A percentile compares a stretch with the other conserved stretches of the same genome.
Conservation (phyloP, 2,113 vertebrate genomes). For the Myrmecophaga tridactyla region DNA sequence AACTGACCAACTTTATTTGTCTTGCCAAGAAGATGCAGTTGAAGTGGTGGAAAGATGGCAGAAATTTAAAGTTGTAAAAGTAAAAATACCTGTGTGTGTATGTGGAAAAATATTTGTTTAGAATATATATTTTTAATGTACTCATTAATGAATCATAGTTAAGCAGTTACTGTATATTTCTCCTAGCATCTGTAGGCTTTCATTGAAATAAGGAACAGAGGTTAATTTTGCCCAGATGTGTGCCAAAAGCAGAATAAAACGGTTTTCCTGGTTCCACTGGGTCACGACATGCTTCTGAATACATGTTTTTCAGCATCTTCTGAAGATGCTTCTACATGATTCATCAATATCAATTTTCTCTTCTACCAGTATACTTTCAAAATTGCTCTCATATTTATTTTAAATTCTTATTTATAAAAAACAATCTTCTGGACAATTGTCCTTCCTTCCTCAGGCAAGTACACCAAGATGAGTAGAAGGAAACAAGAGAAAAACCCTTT, state of each 20-base stretch:
- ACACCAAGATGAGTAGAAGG: background rate
- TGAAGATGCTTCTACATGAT: background rate
- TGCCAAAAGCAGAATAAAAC: background rate
- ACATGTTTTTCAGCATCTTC: background rate
- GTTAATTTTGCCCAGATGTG: background rate
- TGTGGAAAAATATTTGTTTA: background rate
- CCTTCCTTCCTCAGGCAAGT: background rate
- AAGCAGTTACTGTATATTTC: background rate
- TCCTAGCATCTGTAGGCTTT: background rate
- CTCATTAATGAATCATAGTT: background rate
- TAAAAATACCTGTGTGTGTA: background rate
- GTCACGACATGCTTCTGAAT: background rate
- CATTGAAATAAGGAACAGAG: background rate
- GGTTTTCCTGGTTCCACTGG: background rate
- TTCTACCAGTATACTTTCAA: background rate
- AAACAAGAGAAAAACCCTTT: background rate
- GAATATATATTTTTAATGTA: background rate
- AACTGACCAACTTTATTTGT: constrained; percentile 1
- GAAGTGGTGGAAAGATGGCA: background rate
- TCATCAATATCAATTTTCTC: background rate
- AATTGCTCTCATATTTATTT: background rate
- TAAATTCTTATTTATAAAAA: constrained; percentile 25
- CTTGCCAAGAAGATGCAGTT: background rate
- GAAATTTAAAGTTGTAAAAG: constrained; percentile 9
- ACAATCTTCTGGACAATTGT: background rate